phyloP scores from a whole-genome alignment of 2,797 vertebrate genomes.

The Poeciliopsis paucimaculata region DNA sequence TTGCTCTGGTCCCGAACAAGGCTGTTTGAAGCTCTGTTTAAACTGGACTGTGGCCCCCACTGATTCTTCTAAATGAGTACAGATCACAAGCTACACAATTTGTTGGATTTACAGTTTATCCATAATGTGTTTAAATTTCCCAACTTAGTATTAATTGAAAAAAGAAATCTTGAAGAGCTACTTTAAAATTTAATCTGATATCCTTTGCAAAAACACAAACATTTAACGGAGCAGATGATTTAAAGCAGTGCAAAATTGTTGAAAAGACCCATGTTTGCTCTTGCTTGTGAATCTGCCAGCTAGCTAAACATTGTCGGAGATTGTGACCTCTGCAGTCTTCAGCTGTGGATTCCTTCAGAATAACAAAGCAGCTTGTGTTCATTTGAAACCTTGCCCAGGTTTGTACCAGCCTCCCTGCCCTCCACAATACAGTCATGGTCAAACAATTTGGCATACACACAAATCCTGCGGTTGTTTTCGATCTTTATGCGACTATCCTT shows the following conservation, averaged over 20 bases:
- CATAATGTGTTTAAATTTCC: neutral
- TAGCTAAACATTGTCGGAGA: neutral
- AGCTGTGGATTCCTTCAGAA: neutral
- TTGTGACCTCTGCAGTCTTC: constrained; percentile 1
- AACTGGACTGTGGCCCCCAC: constrained; percentile 3
- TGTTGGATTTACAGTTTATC: neutral
- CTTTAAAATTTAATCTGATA: neutral
- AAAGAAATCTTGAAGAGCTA: neutral
- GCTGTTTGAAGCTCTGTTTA: constrained; percentile 9
- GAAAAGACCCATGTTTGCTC: neutral
- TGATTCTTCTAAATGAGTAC: neutral
- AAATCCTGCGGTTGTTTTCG: neutral
- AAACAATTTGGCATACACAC: neutral
- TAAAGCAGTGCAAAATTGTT: neutral
- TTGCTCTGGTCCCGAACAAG: neutral
- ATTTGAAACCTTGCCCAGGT: constrained; percentile 2
- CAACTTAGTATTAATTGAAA: neutral
- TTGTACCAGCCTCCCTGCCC: neutral
- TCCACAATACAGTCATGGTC: neutral
- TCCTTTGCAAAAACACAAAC: neutral
- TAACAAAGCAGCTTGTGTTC: neutral
- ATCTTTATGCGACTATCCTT: neutral
- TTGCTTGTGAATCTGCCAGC: neutral
- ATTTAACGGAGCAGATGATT: neutral
- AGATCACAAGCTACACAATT: neutral